Base-by-base conservation (phyloP, 2,888 invertebrate species). In the Pheosia gnoma region DNA sequence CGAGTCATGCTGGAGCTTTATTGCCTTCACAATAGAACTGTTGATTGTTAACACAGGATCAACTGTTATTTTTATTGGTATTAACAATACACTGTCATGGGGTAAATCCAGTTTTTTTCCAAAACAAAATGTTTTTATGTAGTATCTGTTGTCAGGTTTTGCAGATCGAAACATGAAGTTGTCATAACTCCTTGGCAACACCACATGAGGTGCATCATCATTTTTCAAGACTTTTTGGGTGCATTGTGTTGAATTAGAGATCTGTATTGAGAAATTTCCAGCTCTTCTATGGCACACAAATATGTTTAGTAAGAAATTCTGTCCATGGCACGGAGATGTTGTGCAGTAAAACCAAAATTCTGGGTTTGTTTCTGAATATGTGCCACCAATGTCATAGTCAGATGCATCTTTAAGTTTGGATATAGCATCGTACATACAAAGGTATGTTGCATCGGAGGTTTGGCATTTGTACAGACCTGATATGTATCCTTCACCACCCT, bases 261-360 rank as follows among this genome's bases (percentile, higher is more conserved):
- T 68, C 4, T 81, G 79, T 25, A 93, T 71, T 25, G 83, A 72
- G 41, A 89, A 83, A 38, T 71, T 76, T 4, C 86, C 86, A 9
- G 78, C 65, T 61, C 76, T 83, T 62, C 88, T 83, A 57, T 88
- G 80, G 57, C 85, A 81, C 0, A 89, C 86, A 81, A 90, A 92
- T 59, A 93, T 67, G 67, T 86, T 91, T 0, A 93, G 72, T 55
- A 93, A 65, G 53, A 79, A 77, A 60, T 82, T 87, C 49, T 77
- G 62, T 8, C 84, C 85, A 6, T 86, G 86, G 57, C 84, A 85
- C 5, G 73, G 51, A 4, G 87, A 81, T 3, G 87, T 85, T 49
- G 83, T 81, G 38, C 70, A 87, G 60, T 83, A 89, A 66, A 93
- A 93, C 91, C 91, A 92, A 11, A 90, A 72, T 4, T 91, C 90